Conservation (phyloP, 2,888 invertebrate genomes). For the Stramonita haemastoma region DNA sequence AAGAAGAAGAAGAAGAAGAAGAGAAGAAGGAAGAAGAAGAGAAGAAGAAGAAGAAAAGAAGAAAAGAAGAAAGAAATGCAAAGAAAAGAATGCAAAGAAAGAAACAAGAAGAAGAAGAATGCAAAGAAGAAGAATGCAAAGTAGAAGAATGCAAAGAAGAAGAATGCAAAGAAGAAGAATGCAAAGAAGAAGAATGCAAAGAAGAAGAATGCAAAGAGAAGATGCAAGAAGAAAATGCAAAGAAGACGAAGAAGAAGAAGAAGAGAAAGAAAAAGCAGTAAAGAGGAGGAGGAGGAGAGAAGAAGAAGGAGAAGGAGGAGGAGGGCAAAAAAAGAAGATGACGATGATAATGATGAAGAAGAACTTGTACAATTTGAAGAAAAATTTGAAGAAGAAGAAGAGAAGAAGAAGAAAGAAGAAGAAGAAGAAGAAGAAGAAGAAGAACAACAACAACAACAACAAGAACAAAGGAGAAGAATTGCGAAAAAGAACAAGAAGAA, state of each 20-base stretch:
- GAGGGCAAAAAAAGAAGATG: neutral
- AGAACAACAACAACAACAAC: neutral
- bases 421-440: neutral
- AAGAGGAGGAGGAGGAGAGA: neutral
- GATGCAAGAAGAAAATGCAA: neutral
- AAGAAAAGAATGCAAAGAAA: neutral
- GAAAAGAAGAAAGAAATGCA: neutral
- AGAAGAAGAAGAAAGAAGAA: no score
- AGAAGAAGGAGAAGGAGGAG: neutral
- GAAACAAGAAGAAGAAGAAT: neutral
- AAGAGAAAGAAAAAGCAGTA: neutral
- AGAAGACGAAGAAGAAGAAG: neutral
- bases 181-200: neutral
- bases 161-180: neutral
- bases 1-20: no score
- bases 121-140: no score
- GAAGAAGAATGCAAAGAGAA: neutral
- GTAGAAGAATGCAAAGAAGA: neutral
- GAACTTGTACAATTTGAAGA: neutral
- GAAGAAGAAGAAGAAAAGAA: neutral
- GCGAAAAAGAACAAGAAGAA: neutral
- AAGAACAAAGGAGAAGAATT: neutral
- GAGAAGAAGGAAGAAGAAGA: neutral
- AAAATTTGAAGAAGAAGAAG: no score
- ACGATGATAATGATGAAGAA: neutral